Percentiles rank a stretch among this genome's conserved stretches.
Conservation (phyloP, 2,113 vertebrate genomes). For the Haliaeetus leucogaster region DNA sequence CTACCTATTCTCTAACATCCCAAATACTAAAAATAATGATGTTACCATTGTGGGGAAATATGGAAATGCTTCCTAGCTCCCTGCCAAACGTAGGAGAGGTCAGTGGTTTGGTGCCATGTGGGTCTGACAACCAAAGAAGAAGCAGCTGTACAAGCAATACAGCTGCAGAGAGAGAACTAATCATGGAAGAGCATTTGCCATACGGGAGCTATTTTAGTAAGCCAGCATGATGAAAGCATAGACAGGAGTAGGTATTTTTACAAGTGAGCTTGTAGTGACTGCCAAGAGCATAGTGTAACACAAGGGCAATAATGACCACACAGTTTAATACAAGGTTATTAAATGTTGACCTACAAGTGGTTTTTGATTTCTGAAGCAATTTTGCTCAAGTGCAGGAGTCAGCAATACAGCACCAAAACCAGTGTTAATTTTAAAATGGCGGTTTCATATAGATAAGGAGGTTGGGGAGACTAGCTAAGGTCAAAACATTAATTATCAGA, state of each 20-base stretch:
- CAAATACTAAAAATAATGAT: background rate
- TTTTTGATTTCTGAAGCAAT: slow-evolving; percentile 9
- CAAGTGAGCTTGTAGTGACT: background rate
- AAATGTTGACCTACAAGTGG: background rate
- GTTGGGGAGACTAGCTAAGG: background rate
- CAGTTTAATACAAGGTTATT: background rate
- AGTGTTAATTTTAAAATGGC: background rate
- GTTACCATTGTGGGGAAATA: background rate
- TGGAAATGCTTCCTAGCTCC: background rate
- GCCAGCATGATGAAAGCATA: background rate
- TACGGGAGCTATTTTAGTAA: background rate
- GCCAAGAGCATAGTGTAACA: background rate
- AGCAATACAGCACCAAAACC: background rate
- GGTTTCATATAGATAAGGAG: background rate
- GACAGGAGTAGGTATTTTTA: background rate
- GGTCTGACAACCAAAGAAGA: background rate
- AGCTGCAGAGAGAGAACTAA: background rate
- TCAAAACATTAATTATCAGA: background rate
- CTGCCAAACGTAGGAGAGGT: background rate
- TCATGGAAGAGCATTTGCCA: background rate
- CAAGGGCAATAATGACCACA: background rate
- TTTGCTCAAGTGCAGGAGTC: background rate
- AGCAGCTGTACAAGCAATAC: background rate
- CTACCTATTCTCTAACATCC: background rate
- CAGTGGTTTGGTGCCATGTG: background rate